Evolutionary conservation across 2,113 vertebrate genomes (phyloP), one percentile per base, ranked within the genome.

Genomic region (Hystrix brachyura): DNA sequence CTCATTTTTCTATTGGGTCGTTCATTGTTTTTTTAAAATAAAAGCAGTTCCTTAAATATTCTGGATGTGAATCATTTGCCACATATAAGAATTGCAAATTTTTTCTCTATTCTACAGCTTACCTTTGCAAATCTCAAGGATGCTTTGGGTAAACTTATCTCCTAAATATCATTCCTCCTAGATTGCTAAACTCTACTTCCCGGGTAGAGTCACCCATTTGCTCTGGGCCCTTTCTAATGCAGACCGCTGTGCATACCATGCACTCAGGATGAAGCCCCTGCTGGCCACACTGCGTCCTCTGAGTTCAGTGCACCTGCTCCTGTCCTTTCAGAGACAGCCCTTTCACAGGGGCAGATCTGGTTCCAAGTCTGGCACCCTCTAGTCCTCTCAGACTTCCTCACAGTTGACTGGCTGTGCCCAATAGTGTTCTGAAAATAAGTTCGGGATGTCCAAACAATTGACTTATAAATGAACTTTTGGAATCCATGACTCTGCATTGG

Each of bases 281-380:
- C 43, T 34, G 14, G n/a, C 53, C 48, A 3, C 38, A 7, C 0
- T 7, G n/a, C 7, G 18, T 29, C 67, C 67, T 83, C 38, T 18
- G 92, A 51, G 34, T 82, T 71, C 94, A 53, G 25, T 7, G 25
- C 93, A 96, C 85, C 93, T 96, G 97, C 80, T 53, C 71, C 92
- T 86, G 88, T 95, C 96, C 84, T 92, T 97, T 71, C 15, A 48
- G 43, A 12, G 21, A 34, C 34, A 92, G 79, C n/a, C 51, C 65
- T 59, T 23, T 85, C 59, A 55, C 71, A 51, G 21, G 3, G 27
- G 59, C 69, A 84, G 87, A 90, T 98, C 92, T 95, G 64, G 57
- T 96, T 97, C 88, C 95, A 90, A 55, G 72, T 93, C 93, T 96
- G 96, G 96, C 82, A 94, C 27, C 32, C 80, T 91, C 27, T 43